Evolutionary conservation across 2,888 invertebrate genomes (phyloP).

Genomic region (Smittia aterrima): DNA sequence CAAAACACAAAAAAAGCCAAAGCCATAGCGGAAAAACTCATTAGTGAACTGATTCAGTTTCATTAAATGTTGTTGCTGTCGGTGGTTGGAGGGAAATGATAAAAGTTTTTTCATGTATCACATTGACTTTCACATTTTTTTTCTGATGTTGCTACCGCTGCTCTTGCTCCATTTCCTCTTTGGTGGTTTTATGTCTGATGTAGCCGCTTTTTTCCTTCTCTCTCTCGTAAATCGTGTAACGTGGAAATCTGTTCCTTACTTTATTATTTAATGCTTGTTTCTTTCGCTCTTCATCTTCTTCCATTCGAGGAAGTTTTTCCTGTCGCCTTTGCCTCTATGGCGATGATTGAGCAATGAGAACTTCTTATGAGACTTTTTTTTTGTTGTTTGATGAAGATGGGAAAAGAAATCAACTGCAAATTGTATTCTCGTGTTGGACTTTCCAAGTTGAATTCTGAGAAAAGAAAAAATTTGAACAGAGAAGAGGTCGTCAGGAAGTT

Average conservation of each 20-base stretch:
- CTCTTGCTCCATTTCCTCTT: conserved; percentile 1
- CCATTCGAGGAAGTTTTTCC: background rate
- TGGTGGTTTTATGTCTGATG: background rate
- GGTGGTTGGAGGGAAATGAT: conserved; percentile 7
- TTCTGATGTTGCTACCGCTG: too few species aligned
- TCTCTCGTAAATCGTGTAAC: background rate
- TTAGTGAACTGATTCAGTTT: conserved; percentile 40
- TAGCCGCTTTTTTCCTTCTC: background rate
- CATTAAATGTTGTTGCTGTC: conserved; percentile 25
- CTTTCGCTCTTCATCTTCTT: background rate
- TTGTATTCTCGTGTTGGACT: background rate
- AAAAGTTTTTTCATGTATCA: conserved; percentile 40
- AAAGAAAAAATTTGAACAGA: conserved; percentile 5
- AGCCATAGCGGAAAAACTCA: conserved; percentile 40
- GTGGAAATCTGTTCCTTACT: conserved; percentile 9
- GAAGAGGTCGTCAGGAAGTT: conserved; percentile 30
- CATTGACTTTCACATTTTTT: conserved; percentile 17
- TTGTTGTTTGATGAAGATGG: background rate
- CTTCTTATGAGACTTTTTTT: background rate
- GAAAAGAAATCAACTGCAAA: background rate
- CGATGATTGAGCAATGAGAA: background rate
- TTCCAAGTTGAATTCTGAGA: too few species aligned
- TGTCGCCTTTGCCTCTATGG: background rate
- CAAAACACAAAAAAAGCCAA: background rate
- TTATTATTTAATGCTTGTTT: conserved; percentile 6